phyloP scores from a whole-genome alignment of 1,140 invertebrate genomes.

The Melitaea cinxia region DNA sequence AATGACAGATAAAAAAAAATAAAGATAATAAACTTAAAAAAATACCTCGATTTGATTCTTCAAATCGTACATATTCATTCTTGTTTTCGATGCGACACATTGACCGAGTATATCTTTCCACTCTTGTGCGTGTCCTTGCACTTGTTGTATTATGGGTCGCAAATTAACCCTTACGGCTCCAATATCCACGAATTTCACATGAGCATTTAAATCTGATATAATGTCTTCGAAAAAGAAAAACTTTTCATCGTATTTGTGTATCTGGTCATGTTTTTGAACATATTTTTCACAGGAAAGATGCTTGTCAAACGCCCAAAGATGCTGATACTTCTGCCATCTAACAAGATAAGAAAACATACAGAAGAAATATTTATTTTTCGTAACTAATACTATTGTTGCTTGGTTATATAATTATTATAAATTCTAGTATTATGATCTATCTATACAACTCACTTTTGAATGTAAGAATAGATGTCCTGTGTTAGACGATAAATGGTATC shows the following conservation, averaged over 20 bases:
- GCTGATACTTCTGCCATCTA: slow-evolving; percentile 89
- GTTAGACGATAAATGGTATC: slow-evolving; percentile 85
- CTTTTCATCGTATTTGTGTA: slow-evolving; percentile 91
- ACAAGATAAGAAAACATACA: slow-evolving; percentile 5
- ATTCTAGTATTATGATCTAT: not conserved
- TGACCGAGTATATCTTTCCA: slow-evolving; percentile 87
- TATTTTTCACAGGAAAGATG: slow-evolving; percentile 88
- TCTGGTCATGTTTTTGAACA: slow-evolving; percentile 85
- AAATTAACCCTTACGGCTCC: slow-evolving; percentile 87
- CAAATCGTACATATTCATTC: slow-evolving; percentile 84
- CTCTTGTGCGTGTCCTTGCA: slow-evolving; percentile 85
- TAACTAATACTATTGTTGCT: not conserved
- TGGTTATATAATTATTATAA: slow-evolving; percentile 13
- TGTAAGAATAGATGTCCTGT: slow-evolving; percentile 84
- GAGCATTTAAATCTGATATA: slow-evolving; percentile 86
- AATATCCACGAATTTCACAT: slow-evolving; percentile 83
- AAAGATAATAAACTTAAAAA: not conserved
- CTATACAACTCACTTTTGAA: slow-evolving; percentile 81
- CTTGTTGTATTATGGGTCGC: slow-evolving; percentile 83
- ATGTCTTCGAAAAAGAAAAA: slow-evolving; percentile 91
- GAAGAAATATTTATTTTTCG: too few species aligned
- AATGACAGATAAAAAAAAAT: too few species aligned
- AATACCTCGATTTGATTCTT: slow-evolving; percentile 83
- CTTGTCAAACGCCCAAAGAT: slow-evolving; percentile 93
- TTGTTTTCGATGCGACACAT: slow-evolving; percentile 83